phyloP scores from a whole-genome alignment of 2,113 vertebrate genomes.

The Cettia cetti region DNA sequence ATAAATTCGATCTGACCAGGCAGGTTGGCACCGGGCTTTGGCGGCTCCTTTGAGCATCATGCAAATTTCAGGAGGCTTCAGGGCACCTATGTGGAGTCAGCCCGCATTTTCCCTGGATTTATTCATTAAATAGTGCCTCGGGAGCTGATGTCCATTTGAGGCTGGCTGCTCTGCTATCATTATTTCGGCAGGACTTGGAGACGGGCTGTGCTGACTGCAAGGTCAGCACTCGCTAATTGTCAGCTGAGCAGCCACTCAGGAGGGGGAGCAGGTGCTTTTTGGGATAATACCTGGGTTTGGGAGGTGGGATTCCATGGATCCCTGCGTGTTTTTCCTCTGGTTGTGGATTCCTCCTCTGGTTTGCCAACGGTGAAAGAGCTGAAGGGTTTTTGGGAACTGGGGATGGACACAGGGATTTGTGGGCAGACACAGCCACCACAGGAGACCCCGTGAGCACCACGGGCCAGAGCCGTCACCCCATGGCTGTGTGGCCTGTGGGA shows the following conservation, averaged over 20 bases:
- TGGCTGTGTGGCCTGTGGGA: background rate
- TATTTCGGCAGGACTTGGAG: conserved; percentile 24
- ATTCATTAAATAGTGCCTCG: conserved; percentile 40
- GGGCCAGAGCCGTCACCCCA: rapidly evolving
- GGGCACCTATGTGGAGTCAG: conserved; percentile 53
- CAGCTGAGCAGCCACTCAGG: background rate
- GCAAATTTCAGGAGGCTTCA: conserved; percentile 55
- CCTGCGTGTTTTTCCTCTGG: background rate
- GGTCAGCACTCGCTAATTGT: conserved; percentile 22
- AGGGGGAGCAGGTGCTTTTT: background rate
- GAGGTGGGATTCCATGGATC: background rate
- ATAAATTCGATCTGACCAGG: conserved; percentile 57
- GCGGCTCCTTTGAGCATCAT: conserved; percentile 49
- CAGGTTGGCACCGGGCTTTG: conserved; percentile 55
- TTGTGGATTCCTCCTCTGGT: background rate
- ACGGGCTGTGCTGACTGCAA: conserved; percentile 30
- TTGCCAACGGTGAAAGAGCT: background rate
- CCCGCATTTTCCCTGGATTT: conserved; percentile 41
- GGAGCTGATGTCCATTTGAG: conserved; percentile 51
- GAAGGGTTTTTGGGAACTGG: background rate
- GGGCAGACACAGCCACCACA: background rate
- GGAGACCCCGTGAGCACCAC: background rate
- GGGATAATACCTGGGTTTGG: background rate
- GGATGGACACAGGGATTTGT: background rate
- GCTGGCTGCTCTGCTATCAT: conserved; percentile 28